These are phyloP conservation scores for Okapia johnstoni DNA, from an alignment of 2,113 vertebrate species.

Conservation along the genomic window DNA sequence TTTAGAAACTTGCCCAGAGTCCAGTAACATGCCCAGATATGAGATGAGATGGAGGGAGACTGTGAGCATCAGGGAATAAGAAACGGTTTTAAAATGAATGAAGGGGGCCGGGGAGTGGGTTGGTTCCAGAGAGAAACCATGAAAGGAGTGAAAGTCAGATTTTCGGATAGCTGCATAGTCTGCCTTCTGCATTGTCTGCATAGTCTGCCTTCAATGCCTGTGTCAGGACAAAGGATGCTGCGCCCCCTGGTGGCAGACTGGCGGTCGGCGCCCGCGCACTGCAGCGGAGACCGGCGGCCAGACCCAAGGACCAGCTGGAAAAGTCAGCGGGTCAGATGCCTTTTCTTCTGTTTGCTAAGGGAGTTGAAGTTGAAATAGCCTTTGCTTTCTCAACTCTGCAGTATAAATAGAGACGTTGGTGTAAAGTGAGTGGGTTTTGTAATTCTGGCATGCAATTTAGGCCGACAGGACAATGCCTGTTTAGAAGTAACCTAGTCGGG, in stretches of 20 bases:
- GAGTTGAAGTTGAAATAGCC: conserved; percentile 30
- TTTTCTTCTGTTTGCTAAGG: conserved; percentile 37
- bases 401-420: conserved; percentile 5
- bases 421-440: neutral
- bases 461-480: neutral
- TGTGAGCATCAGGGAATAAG: neutral
- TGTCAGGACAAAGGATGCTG: conserved; percentile 68
- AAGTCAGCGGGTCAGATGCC: neutral
- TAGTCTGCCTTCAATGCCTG: neutral
- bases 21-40: neutral
- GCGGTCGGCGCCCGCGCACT: neutral
- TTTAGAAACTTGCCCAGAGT: neutral
- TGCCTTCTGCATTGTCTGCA: conserved; percentile 38
- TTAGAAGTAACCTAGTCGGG: neutral
- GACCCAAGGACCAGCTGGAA: neutral
- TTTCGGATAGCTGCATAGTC: conserved; percentile 36
- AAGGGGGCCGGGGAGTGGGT: neutral
- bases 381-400: conserved; percentile 14
- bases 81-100: neutral
- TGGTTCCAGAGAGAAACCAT: conserved; percentile 6
- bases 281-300: rapidly evolving
- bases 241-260: conserved; percentile 69
- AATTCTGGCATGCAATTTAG: neutral
- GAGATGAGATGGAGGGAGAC: neutral
- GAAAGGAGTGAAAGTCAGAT: conserved; percentile 17